A percentile compares a stretch with the other conserved stretches of the same genome.
Conservation (phyloP, 1,140 invertebrate species). For the Phocides pigmalion region DNA sequence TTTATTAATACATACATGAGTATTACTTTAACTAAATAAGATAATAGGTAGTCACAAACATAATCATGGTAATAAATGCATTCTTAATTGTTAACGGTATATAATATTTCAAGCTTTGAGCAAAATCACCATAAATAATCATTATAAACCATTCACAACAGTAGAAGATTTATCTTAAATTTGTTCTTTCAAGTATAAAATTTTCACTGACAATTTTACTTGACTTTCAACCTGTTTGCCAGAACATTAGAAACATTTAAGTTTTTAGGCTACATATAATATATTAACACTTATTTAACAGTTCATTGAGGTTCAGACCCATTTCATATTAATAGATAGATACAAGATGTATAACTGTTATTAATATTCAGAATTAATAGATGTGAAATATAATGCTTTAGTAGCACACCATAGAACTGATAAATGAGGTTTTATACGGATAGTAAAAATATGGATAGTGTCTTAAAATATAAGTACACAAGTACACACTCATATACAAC, state of each 20-base stretch:
- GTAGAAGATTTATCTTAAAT: conserved; percentile 44
- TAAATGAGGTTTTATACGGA: no score
- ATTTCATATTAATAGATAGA: conserved; percentile 39
- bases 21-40: conserved; percentile 50
- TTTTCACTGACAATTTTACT: conserved; percentile 60
- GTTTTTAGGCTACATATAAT: conserved; percentile 61
- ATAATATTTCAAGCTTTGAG: conserved; percentile 63
- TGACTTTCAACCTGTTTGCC: conserved; percentile 46
- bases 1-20: conserved; percentile 64
- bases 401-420: neutral
- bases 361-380: neutral
- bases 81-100: conserved; percentile 41
- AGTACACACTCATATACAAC: no score
- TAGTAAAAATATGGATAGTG: no score
- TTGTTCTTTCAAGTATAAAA: conserved; percentile 64
- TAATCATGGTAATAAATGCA: conserved; percentile 23
- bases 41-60: conserved; percentile 31
- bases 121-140: conserved; percentile 49
- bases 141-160: conserved; percentile 47
- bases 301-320: conserved; percentile 53
- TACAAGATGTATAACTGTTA: neutral
- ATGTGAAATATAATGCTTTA: neutral
- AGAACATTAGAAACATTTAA: conserved; percentile 56
- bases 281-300: conserved; percentile 60
- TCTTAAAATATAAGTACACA: no score